Evolutionary conservation across 23 tunicate genomes (phyloP), one percentile per base, ranked within the genome.

Genomic region (Corella eumyota): DNA sequence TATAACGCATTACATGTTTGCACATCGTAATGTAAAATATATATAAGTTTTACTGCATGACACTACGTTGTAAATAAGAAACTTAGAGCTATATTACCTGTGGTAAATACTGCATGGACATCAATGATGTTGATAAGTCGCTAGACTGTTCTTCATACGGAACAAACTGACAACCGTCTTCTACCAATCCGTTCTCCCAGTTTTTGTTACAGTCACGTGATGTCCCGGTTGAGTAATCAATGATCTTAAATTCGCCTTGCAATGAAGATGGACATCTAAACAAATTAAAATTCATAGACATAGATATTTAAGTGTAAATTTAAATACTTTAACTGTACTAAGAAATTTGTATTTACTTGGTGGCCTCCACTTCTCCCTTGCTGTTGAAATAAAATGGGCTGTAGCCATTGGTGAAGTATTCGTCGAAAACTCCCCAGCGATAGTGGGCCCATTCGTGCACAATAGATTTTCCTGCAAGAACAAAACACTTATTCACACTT

Each of bases 401-500:
- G 66, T 57, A 76, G 35, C 83, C 83, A 1, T 44, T 57, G 0
- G 83, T 66, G 24, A 34, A 54, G 17, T 66, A 58, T 67, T 76
- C 83, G 32, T 76, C 83, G 30, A 76, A 76, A 6, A 76, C 83
- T 15, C 83, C 83, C 74, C 74, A 76, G 29, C 83, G 40, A 56
- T 52, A 67, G 53, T 76, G 83, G 17, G 68, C 74, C 83, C 83
- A 76, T 47, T 76, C 83, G 50, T 76, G 83, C 0, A 67, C 83
- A 4, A 76, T 59, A 3, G 83, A 48, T 67, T 76, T 76, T 20
- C 74, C 83, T 76, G 50, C 2, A 46, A 59, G 5, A 21, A 4
- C 20, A 66, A 47, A 34, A 24, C 22, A 0, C 45, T 15, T 27
- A 40, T 15, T 40, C 48, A 40, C 15, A 6, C 25, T 9, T 9